Base-by-base conservation (phyloP, 2,888 invertebrate genomes). In the Lasioglossum villosulum region DNA sequence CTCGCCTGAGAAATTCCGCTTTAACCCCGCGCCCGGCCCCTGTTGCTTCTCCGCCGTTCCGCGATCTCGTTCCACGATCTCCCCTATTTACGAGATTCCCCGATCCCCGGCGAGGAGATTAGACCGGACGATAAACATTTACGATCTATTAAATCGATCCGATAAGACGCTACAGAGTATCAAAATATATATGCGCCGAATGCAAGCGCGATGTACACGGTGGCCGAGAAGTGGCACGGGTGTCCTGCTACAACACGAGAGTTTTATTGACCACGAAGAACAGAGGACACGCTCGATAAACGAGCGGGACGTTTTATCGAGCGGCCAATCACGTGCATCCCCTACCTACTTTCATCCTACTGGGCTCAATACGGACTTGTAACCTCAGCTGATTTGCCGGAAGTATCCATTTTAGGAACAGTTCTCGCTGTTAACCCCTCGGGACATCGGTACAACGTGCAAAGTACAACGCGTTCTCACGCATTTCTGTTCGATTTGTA, bases 71-170 rank as follows among this genome's bases (percentile, higher is more conserved):
- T 52, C 48, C 37, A 30, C 78, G 78, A 82, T 82, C 82, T 82
- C 82, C 48, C 52, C 75, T 84, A 82, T 84, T 84, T 84, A 82
- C 84, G 75, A 84, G 84, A 82, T 74, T 74, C 81, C 34, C 27
- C 80, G 66, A 80, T 76, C 52, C 59, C 63, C 78, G 48, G 63
- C 78, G 30, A 30, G 56, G 68, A 83, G 78, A 82, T 82, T 78
- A 75, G 78, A 66, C 63, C 63, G 45, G 72, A 72, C 66, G 84
- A 84, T 82, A 84, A 84, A 85, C 78, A n/a, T 85, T 85, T 85
- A 85, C 84, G 84, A 85, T 85, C 82, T 82, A 83, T 85, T 85
- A 85, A 85, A 85, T 85, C 83, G 78, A 12, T 16, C 56, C 68
- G 84, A 85, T 85, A 85, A 82, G 52, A 74, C 75, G 63, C n/a